A percentile compares a stretch with the other conserved stretches of the same genome.
Evolutionary conservation across 2,888 invertebrate genomes (phyloP).

Genomic region (Drosophila pseudotalamancana): DNA sequence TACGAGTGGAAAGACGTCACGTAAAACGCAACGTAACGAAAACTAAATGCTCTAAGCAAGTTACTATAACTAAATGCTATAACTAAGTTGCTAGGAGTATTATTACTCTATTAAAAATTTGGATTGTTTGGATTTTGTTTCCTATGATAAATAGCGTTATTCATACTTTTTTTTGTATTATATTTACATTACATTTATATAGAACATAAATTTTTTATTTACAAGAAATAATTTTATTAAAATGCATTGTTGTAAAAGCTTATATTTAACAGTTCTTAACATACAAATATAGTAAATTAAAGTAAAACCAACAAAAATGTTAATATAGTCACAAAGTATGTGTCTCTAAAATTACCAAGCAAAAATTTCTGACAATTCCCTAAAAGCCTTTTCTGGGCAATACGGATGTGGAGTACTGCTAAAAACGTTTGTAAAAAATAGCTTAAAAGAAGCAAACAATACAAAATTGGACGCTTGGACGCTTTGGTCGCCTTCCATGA

Average conservation of each 20-base stretch:
- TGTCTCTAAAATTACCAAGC: background rate
- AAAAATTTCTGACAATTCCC: background rate
- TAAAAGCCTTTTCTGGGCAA: background rate
- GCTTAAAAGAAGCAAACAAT: background rate
- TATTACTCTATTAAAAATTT: no score
- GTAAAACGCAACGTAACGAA: background rate
- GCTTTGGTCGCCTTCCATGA: slow-evolving; percentile 45
- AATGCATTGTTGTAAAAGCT: no score
- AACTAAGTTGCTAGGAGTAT: no score
- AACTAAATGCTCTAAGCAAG: slow-evolving; percentile 5
- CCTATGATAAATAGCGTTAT: no score
- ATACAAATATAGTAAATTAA: no score
- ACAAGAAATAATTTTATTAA: no score
- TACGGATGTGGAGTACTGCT: background rate
- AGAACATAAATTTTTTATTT: no score
- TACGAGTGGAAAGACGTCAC: background rate
- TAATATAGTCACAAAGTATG: background rate
- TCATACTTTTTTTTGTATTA: no score
- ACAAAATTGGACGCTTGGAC: slow-evolving; percentile 30
- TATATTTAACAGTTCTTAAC: no score
- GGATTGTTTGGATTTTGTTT: no score
- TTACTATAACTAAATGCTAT: background rate
- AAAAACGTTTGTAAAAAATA: slow-evolving; percentile 15
- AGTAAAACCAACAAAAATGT: background rate
- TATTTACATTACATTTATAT: no score